Percentiles rank a stretch among this genome's conserved stretches.
These are phyloP conservation scores for Cyphomyrus plagiostoma DNA, from an alignment of 2,113 vertebrate genomes.

Conservation along the genomic window DNA sequence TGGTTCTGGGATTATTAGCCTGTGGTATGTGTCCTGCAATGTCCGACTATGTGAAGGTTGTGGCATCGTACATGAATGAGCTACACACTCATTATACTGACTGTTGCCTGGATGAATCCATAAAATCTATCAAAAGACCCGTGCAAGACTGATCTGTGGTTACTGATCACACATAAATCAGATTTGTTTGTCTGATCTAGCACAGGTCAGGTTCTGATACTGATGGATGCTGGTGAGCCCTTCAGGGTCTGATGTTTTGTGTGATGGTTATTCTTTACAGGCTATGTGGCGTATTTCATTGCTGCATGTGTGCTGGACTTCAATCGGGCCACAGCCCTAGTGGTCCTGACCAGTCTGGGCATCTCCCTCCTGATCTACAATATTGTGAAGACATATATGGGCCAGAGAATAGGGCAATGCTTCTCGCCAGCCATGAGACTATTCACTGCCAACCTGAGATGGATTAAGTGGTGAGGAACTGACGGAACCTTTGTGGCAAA, in stretches of 20 bases:
- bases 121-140: neutral
- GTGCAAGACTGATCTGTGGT: neutral
- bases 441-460: constrained; percentile 55
- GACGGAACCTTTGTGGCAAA: neutral
- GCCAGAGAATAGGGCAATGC: constrained; percentile 53
- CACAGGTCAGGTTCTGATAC: neutral
- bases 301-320: constrained; percentile 77
- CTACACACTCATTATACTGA: neutral
- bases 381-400: constrained; percentile 62
- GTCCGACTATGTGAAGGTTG: neutral
- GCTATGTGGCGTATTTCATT: constrained; percentile 75
- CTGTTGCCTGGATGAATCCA: neutral
- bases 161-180: neutral
- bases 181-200: neutral
- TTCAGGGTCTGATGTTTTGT: neutral
- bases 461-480: constrained; percentile 81
- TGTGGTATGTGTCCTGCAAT: constrained; percentile 49
- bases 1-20: constrained; percentile 49
- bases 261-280: constrained; percentile 50
- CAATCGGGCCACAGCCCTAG: constrained; percentile 70
- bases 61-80: neutral
- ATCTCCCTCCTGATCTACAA: constrained; percentile 48
- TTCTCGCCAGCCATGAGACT: constrained; percentile 46
- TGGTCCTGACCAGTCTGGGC: constrained; percentile 70
- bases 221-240: neutral